These are phyloP conservation scores for Heliangelus exortis DNA, from an alignment of 2,797 vertebrate genomes.

Conservation along the genomic window DNA sequence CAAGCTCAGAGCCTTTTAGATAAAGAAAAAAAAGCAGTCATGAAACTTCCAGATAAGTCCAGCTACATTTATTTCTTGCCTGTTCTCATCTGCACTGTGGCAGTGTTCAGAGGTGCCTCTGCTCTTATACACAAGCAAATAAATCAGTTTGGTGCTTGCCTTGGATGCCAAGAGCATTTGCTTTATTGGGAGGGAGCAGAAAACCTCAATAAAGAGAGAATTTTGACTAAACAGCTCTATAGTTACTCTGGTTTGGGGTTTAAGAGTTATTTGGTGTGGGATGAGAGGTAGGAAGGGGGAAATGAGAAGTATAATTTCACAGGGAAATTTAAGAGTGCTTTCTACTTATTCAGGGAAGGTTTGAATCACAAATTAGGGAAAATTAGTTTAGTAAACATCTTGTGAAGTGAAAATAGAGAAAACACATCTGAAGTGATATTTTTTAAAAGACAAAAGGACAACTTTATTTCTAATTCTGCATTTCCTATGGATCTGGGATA, in stretches of 20 bases:
- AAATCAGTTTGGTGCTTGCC: background rate
- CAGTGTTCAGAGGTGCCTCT: background rate
- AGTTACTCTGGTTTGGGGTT: background rate
- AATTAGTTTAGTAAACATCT: background rate
- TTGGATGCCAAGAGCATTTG: accelerated
- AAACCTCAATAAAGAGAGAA: background rate
- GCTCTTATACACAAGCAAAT: accelerated
- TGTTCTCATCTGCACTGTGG: background rate
- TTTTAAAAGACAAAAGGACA: background rate
- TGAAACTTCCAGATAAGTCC: background rate
- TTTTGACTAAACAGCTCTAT: background rate
- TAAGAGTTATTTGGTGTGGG: background rate
- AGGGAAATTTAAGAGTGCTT: background rate
- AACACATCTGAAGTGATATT: background rate
- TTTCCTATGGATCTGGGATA: background rate
- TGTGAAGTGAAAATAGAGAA: background rate
- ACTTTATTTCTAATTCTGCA: background rate
- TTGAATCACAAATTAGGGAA: background rate
- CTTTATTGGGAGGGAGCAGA: background rate
- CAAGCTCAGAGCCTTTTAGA: background rate
- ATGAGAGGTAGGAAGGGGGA: background rate
- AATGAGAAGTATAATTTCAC: background rate
- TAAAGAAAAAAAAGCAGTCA: background rate
- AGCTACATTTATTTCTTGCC: background rate
- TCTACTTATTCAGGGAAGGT: background rate